Evolutionary conservation across 2,888 invertebrate species (phyloP), one percentile per base, ranked within the genome.

Genomic region (Pandemis cinnamomeana): DNA sequence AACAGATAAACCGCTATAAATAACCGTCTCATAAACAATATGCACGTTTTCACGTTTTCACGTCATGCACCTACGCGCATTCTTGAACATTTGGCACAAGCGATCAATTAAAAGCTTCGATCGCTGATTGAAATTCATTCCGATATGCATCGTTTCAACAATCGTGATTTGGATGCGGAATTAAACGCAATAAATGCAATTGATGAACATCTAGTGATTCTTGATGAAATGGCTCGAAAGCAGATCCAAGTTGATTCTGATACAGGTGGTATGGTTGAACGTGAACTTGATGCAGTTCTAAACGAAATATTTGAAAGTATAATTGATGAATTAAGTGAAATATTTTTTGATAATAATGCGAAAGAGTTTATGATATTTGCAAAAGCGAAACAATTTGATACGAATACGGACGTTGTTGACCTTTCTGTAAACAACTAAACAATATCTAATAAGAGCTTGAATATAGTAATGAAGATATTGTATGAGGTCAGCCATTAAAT

Each of bases 1-100:
- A 92, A 89, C 89, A 94, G 93, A 93, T 92, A 92, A 91, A 88
- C 90, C 87, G 84, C 91, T 86, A 85, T 87, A 94, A 92, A 94
- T 93, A 94, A 87, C 83, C 78, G 80, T 84, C 87, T 88, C 90
- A 87, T 92, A 93, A 94, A 94, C 93, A 93, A 93, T 92, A 87
- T 85, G 83, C 88, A 86, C 83, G 89, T 85, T 72, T 73, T 61
- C 58, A 82, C 81, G 84, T 81, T 83, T 84, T 82, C 84, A 82
- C 82, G 79, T 81, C 78, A 64, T 76, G 76, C 85, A 81, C 88
- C 88, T 81, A 86, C 89, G 82, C 85, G 78, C 81, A 79, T 84
- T 84, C 84, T 82, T 81, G 75, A 76, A 41, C 41, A 44, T 64
- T 76, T 79, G 78, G 77, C 79, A 75, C 61, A 46, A 72, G 71